Evolutionary conservation across 2,888 invertebrate species (phyloP), one percentile per base, ranked within the genome.

Genomic region (Deilephila porcellus): DNA sequence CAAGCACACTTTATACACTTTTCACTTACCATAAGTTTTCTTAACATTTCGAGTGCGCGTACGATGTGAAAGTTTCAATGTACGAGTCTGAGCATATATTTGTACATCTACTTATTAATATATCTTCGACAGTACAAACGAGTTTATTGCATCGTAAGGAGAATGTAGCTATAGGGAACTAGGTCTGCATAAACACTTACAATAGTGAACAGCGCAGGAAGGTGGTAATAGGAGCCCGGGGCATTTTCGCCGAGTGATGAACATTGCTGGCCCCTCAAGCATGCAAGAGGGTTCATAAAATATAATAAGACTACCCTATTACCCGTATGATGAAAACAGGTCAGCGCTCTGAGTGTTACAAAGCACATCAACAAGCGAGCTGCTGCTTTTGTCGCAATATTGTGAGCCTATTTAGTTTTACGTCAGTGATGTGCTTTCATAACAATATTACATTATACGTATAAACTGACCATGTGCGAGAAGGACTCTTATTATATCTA

Each of bases 261-360:
- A 86, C 86, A 88, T 90, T 88, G 90, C 87, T 84, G 84, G 83
- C 86, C 88, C 86, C 86, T 86, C 84, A 86, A 87, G 88, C 88
- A 86, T 88, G 86, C 88, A 87, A 82, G 86, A 86, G 86, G 88
- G 85, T 85, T 88, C 91, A 91, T 93, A 92, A 93, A 93, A 93
- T 93, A 92, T 93, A 93, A 93, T 91, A 92, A 93, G 92, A 90
- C 86, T 86, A 88, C 87, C 85, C 77, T 78, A 85, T 76, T 71
- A 78, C 81, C 85, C 84, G 79, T 80, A 83, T 85, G 84, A 84
- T 85, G 85, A 83, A 89, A 90, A 85, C 86, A 84, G 90, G 89
- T 88, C 88, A 87, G 83, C 78, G 77, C 75, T 76, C 77, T 79
- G 74, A 76, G 76, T 76, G 59, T 25, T 56, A 59, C 59, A 67